Conservation (phyloP, 2,113 vertebrate genomes). For the Brachyistius frenatus region DNA sequence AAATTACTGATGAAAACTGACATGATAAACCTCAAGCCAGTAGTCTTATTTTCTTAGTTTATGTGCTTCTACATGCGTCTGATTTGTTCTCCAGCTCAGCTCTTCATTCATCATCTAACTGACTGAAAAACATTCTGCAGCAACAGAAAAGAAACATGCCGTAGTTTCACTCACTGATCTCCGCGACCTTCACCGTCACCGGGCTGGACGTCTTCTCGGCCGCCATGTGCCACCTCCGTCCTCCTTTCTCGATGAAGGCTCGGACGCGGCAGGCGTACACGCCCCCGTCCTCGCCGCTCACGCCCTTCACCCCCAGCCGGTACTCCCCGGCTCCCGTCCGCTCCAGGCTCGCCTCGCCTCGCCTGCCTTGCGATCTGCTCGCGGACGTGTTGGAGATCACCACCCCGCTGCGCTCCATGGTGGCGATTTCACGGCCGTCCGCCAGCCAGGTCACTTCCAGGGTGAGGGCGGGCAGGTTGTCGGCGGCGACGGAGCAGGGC, state of each 20-base stretch:
- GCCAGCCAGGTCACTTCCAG: slow-evolving; percentile 84
- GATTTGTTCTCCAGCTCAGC: too few species aligned
- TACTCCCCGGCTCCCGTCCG: slow-evolving; percentile 65
- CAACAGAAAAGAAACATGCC: too few species aligned
- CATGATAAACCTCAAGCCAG: too few species aligned
- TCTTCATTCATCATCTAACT: too few species aligned
- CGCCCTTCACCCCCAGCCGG: slow-evolving; percentile 65
- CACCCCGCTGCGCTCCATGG: slow-evolving; percentile 79
- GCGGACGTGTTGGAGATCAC: slow-evolving; percentile 68
- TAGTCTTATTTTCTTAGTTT: too few species aligned
- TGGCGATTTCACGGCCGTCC: slow-evolving; percentile 65
- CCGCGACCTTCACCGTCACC: slow-evolving; percentile 72
- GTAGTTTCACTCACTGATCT: slow-evolving; percentile 78
- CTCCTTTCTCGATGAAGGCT: slow-evolving; percentile 74
- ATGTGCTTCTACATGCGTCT: too few species aligned
- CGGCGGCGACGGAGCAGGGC: slow-evolving; percentile 73
- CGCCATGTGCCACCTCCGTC: slow-evolving; percentile 76
- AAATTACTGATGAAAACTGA: too few species aligned
- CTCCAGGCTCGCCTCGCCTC: slow-evolving; percentile 66
- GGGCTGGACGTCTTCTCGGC: slow-evolving; percentile 80
- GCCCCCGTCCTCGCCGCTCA: slow-evolving; percentile 71
- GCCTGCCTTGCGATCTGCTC: slow-evolving; percentile 3
- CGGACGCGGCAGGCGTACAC: slow-evolving; percentile 77
- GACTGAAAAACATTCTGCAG: too few species aligned
- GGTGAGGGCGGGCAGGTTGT: slow-evolving; percentile 67